Evolutionary conservation across 37 sponge, comb jelly and placozoan genomes (phyloP).

Genomic region (Diacarnus erythraeanus): DNA sequence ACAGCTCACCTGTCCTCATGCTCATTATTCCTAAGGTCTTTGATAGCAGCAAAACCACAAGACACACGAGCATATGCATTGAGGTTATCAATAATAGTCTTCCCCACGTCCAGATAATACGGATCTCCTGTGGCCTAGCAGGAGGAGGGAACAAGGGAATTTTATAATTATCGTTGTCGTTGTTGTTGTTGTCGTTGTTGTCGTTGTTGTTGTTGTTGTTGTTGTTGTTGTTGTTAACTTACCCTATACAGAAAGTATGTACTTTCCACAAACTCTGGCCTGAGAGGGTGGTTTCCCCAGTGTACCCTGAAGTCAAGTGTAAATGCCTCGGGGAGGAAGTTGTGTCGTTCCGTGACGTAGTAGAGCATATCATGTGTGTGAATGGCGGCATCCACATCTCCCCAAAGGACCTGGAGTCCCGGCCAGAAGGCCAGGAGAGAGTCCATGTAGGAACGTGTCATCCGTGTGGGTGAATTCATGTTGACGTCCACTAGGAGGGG

Average conservation of each 20-base stretch:
- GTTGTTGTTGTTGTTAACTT: not conserved
- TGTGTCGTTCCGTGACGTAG: slow-evolving; percentile 69
- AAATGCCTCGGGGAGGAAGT: slow-evolving; percentile 93
- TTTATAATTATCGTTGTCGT: not conserved
- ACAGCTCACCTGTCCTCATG: slow-evolving; percentile 87
- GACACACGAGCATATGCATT: slow-evolving; percentile 73
- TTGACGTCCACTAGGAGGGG: slow-evolving; percentile 77
- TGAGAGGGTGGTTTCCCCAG: slow-evolving; percentile 91
- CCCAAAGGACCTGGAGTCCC: slow-evolving; percentile 93
- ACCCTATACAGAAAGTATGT: slow-evolving; percentile 92
- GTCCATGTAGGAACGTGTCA: slow-evolving; percentile 76
- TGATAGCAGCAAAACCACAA: slow-evolving; percentile 92
- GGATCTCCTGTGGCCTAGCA: slow-evolving; percentile 93
- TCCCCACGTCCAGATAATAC: slow-evolving; percentile 85
- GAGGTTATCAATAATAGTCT: slow-evolving; percentile 73
- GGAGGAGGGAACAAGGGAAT: not conserved
- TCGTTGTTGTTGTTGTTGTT: not conserved
- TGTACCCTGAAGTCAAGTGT: slow-evolving; percentile 77
- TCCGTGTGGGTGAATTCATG: slow-evolving; percentile 68
- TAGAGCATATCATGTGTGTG: slow-evolving; percentile 80
- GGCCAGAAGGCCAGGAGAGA: slow-evolving; percentile 98
- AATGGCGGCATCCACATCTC: slow-evolving; percentile 76
- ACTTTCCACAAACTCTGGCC: slow-evolving; percentile 97
- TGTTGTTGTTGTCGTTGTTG: not conserved
- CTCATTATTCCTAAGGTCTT: slow-evolving; percentile 69